phyloP scores from a whole-genome alignment of 2,797 vertebrate genomes.

The Loris lydekkerianus region DNA sequence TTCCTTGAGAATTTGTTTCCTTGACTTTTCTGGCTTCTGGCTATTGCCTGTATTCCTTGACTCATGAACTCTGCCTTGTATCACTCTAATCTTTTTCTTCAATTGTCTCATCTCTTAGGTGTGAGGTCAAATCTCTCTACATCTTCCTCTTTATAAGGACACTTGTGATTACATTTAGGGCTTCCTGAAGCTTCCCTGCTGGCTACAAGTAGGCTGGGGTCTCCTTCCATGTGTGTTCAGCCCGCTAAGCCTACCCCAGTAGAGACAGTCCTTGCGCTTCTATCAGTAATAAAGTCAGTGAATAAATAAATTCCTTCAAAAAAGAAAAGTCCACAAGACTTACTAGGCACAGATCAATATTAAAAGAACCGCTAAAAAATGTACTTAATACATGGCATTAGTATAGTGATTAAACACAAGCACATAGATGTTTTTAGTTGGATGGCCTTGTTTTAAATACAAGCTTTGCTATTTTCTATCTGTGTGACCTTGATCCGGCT shows the following conservation, averaged over 20 bases:
- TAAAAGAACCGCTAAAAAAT: conserved; percentile 25
- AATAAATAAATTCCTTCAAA: too few species aligned
- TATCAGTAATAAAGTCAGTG: background rate
- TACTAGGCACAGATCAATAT: background rate
- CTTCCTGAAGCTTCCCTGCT: background rate
- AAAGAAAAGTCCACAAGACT: background rate
- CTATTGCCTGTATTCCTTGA: background rate
- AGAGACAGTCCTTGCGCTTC: background rate
- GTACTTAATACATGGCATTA: background rate
- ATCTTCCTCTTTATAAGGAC: background rate
- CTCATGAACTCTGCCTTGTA: background rate
- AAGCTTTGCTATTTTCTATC: conserved; percentile 16
- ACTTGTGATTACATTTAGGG: background rate
- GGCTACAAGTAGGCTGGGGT: too few species aligned
- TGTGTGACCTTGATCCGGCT: background rate
- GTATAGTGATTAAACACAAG: background rate
- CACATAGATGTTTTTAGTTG: background rate
- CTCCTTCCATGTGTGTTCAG: background rate
- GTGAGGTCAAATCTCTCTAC: background rate
- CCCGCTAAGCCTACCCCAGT: background rate
- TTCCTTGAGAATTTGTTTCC: background rate
- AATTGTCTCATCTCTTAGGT: background rate
- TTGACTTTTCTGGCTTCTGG: background rate
- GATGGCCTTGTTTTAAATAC: conserved; percentile 36
- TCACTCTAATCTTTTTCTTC: background rate